Evolutionary conservation across 2,888 invertebrate species (phyloP).

Genomic region (Hartigia nigra): DNA sequence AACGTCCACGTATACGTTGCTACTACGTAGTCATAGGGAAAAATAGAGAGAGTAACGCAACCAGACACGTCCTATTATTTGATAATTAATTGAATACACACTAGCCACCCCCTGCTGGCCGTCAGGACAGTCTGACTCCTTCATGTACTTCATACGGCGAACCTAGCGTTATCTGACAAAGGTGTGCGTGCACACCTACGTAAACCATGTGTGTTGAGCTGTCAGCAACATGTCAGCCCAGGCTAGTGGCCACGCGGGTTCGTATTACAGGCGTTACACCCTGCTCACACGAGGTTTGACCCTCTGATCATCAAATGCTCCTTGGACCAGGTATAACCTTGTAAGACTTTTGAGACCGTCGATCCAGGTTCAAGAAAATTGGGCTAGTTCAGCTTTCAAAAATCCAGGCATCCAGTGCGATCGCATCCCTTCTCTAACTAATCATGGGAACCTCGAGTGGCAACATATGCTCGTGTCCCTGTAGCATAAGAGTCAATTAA

Average conservation of each 20-base stretch:
- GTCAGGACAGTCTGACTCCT: neutral
- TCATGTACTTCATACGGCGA: neutral
- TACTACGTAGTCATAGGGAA: too few species aligned
- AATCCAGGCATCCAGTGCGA: neutral
- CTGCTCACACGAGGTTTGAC: neutral
- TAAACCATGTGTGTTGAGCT: constrained; percentile 18
- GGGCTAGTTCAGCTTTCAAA: neutral
- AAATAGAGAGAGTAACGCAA: neutral
- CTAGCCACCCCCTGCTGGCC: neutral
- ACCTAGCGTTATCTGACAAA: neutral
- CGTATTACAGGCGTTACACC: constrained; percentile 20
- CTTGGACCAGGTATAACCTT: neutral
- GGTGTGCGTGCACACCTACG: neutral
- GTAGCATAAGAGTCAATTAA: constrained; percentile 45
- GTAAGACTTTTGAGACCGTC: neutral
- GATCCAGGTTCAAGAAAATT: neutral
- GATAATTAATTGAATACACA: constrained; percentile 32
- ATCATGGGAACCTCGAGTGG: constrained; percentile 55
- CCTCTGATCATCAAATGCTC: neutral
- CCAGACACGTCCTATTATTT: constrained; percentile 16
- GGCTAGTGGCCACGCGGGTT: constrained; percentile 22
- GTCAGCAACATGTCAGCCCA: constrained; percentile 13
- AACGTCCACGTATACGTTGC: too few species aligned
- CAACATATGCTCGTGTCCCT: constrained; percentile 44
- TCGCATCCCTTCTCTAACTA: constrained; percentile 1